A percentile compares a stretch with the other conserved stretches of the same genome.
Evolutionary conservation across 23 tunicate genomes (phyloP).

Genomic region (Aplidium turbinatum): DNA sequence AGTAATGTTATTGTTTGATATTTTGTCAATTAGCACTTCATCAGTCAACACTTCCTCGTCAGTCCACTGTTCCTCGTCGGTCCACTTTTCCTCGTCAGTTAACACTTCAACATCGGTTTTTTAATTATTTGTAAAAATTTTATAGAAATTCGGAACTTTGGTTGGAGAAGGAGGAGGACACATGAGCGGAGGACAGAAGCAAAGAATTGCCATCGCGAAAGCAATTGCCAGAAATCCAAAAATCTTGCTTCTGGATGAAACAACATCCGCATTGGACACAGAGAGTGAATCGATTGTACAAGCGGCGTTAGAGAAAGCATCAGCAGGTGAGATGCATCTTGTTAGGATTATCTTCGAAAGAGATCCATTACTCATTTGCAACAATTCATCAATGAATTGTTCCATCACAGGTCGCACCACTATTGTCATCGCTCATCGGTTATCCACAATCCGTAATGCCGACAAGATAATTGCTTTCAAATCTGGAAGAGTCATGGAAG

Average conservation of each 20-base stretch:
- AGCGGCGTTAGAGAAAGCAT: slow-evolving; percentile 21
- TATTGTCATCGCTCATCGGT: slow-evolving; percentile 92
- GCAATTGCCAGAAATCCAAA: slow-evolving; percentile 32
- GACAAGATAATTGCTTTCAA: slow-evolving; percentile 90
- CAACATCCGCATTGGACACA: slow-evolving; percentile 34
- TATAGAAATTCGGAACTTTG: slow-evolving; percentile 22
- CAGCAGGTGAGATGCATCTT: not conserved
- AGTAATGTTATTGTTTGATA: too few relatives aligned
- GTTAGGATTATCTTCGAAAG: not conserved
- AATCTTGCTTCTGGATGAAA: slow-evolving; percentile 32
- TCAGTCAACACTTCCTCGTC: too few relatives aligned
- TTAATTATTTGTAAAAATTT: too few relatives aligned
- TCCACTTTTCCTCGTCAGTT: too few relatives aligned
- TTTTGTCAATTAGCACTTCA: too few relatives aligned
- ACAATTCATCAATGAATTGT: not conserved
- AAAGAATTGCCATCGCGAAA: slow-evolving; percentile 28
- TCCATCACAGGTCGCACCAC: slow-evolving; percentile 96
- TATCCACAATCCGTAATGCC: slow-evolving; percentile 96
- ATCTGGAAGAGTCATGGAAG: slow-evolving; percentile 69
- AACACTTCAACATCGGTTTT: too few relatives aligned
- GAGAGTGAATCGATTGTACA: slow-evolving; percentile 34
- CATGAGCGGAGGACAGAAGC: slow-evolving; percentile 38
- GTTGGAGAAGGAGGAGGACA: slow-evolving; percentile 33
- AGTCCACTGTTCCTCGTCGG: too few relatives aligned
- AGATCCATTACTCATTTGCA: not conserved